These are phyloP conservation scores for Caenorhabditis latens DNA, from an alignment of 1,140 invertebrate genomes.

Conservation along the genomic window DNA sequence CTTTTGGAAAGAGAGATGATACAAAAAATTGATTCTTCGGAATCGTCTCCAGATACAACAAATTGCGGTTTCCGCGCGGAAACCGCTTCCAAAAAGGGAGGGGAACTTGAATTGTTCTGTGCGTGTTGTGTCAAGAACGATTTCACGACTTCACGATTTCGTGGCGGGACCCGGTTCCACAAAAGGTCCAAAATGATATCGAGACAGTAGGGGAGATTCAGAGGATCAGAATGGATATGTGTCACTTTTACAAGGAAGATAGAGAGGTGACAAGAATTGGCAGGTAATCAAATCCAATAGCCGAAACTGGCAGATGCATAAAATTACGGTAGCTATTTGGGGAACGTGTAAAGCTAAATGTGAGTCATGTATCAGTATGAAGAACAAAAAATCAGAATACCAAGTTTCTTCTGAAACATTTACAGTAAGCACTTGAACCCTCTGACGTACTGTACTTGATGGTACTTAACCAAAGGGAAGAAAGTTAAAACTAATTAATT, in stretches of 20 bases:
- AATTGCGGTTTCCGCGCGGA: background rate
- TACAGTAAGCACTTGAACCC: too few relatives aligned
- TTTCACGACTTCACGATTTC: background rate
- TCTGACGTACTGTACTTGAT: too few relatives aligned
- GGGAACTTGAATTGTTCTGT: background rate
- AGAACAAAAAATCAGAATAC: too few relatives aligned
- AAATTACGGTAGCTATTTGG: background rate
- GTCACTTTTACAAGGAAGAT: background rate
- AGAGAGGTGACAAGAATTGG: background rate
- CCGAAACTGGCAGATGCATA: background rate
- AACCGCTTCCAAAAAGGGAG: background rate
- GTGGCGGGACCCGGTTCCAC: slow-evolving; percentile 3
- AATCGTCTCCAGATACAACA: too few relatives aligned
- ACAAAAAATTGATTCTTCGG: too few relatives aligned
- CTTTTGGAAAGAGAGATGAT: too few relatives aligned
- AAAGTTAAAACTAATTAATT: too few relatives aligned
- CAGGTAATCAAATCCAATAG: slow-evolving; percentile 12
- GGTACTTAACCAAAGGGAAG: too few relatives aligned
- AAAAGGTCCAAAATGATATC: background rate
- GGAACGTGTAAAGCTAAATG: background rate
- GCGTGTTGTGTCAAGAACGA: background rate
- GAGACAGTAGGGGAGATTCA: background rate
- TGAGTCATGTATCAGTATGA: too few relatives aligned
- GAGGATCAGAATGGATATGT: background rate
- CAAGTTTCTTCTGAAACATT: too few relatives aligned